Base-by-base conservation (phyloP, 2,888 invertebrate genomes). In the Ditula angustiorana region DNA sequence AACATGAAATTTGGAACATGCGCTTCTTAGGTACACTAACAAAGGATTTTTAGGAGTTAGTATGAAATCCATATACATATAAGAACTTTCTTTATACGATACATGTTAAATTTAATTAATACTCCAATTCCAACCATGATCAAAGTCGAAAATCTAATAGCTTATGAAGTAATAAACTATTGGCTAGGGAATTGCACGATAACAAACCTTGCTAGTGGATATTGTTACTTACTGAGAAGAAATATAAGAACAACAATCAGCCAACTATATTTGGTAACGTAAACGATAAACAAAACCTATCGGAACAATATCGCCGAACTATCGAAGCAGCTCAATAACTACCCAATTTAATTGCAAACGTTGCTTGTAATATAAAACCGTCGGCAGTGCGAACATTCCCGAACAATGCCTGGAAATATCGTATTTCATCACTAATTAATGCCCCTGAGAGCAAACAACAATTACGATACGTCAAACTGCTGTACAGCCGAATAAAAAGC, bases 341-440 rank as follows among this genome's bases (percentile, higher is more conserved):
- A 74, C 61, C 72, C 75, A 80, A 79, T 80, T 75, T 74, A 79
- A 78, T 74, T 74, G 70, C 65, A 67, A 68, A 74, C 66, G 37
- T 11, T 26, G 44, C 55, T 61, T 55, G 49, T 61, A 64, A 58
- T 23, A 59, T 47, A 65, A 52, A 59, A 56, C 64, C 60, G 55
- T 37, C 37, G 41, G 41, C 19, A 53, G 58, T 50, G 67, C 71
- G 63, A 28, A 67, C 66, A 68, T 47, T 52, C 52, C 64, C 73
- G 76, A 80, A 81, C 79, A 79, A 75, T 76, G 67, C 69, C 78
- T 77, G 73, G 84, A 87, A 88, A 87, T 88, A 88, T 88, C 87
- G 84, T 85, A 84, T 88, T 87, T 86, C 86, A 83, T 80, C 85
- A 81, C 80, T 88, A 90, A 90, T 90, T 87, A 87, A 86, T 87